phyloP scores from a whole-genome alignment of 2,797 vertebrate genomes.

The Acropternis orthonyx region DNA sequence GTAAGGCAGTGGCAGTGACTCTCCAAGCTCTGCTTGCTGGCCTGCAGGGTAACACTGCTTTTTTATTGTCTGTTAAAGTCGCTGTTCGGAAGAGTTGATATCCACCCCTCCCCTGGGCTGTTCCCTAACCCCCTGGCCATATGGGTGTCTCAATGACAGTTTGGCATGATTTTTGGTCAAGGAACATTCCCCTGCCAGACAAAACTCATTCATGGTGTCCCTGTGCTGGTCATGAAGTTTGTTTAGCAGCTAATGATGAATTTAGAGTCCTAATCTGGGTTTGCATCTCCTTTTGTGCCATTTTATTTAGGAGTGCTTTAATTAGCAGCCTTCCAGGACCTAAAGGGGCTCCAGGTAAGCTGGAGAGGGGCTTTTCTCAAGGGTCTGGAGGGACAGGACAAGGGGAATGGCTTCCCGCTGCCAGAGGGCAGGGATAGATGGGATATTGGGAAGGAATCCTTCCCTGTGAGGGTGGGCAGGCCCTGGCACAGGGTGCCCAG shows the following conservation, averaged over 20 bases:
- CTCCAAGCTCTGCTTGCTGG: background rate
- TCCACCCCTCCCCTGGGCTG: background rate
- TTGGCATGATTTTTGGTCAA: background rate
- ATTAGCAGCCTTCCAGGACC: background rate
- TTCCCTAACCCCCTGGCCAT: background rate
- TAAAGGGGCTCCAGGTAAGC: background rate
- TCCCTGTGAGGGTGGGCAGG: background rate
- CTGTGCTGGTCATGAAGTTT: background rate
- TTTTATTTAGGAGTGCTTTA: background rate
- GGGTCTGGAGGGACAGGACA: background rate
- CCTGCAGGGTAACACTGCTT: background rate
- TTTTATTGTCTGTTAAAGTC: background rate
- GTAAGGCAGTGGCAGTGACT: background rate
- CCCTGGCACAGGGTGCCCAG: background rate
- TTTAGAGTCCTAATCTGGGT: background rate
- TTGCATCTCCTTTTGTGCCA: background rate
- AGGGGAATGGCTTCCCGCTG: background rate
- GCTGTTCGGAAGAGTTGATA: background rate
- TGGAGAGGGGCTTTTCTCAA: background rate
- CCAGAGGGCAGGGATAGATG: background rate
- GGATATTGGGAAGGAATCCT: background rate
- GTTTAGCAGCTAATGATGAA: background rate
- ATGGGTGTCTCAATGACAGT: background rate
- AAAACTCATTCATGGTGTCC: background rate
- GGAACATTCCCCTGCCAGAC: background rate